Evolutionary conservation across 2,113 vertebrate genomes (phyloP), one percentile per base, ranked within the genome.

Genomic region (Pandion haliaetus): DNA sequence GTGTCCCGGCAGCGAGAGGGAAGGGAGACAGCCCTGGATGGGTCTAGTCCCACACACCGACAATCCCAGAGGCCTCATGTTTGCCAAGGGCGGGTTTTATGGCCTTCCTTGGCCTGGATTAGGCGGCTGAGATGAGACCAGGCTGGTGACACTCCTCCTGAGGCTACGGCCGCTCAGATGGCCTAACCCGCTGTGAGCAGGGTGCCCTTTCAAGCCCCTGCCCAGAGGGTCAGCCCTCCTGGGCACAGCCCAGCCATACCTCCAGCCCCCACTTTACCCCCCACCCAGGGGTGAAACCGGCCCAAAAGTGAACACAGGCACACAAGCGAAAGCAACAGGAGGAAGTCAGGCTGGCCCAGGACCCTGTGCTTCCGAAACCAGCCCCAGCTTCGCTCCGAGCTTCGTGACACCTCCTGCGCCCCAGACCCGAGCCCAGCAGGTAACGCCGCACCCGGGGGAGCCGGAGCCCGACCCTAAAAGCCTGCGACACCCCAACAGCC

Each of bases 1-100:
- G 0, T 0, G 4, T 65, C 58, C 36, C 1, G 0, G 71, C 34
- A 47, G 50, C 0, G 1, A 44, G 50, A 69, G 72, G 59, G 57
- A 70, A 89, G 69, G 65, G 79, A 69, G 26, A 31, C 0, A 0
- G 76, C 31, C 28, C 31, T 19, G 32, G 21, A 23, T 5, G 42
- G 69, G 26, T 50, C 28, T 47, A 18, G 31, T 76, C 31, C 42
- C 1, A 2, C 6, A 31, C 47, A 49, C 45, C 2, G 1, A 45
- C 1, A 5, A 50, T n/a, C 74, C 52, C 85, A 59, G 58, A 50
- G 38, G 85, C 67, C 84, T 78, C 14, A 0, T 88, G 71, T 96
- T 93, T 95, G 76, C 88, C 8, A 47, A 95, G 82, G 90, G 96
- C 14, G 62, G 58, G 49, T 81, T 92, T 94, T 88, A 76, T 44